A percentile compares a stretch with the other conserved stretches of the same genome.
Evolutionary conservation across 2,797 vertebrate genomes (phyloP).

Genomic region (Hippoglossus hippoglossus): DNA sequence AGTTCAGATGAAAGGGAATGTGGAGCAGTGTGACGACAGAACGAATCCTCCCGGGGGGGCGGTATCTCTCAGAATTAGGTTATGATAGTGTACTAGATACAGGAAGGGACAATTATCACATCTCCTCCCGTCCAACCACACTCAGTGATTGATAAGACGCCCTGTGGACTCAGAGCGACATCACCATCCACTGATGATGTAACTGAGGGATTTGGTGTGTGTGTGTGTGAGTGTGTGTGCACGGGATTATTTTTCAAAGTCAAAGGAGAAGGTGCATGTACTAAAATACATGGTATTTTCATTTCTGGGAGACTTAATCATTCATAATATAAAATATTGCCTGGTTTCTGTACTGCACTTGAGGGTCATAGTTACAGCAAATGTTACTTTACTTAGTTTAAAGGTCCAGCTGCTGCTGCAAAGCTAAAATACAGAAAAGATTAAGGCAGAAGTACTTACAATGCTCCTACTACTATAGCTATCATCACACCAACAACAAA

Average conservation of each 20-base stretch:
- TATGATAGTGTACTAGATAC: slow-evolving; percentile 73
- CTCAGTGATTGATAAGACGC: slow-evolving; percentile 63
- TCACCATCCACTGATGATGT: slow-evolving; percentile 23
- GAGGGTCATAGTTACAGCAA: too few relatives aligned
- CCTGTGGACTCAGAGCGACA: slow-evolving; percentile 35
- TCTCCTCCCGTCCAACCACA: slow-evolving; percentile 52
- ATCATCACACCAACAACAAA: too few relatives aligned
- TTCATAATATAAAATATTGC: too few relatives aligned
- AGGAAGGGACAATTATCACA: slow-evolving; percentile 70
- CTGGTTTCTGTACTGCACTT: neutral
- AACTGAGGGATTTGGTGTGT: neutral
- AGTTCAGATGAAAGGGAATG: slow-evolving; percentile 64
- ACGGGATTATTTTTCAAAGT: too few relatives aligned
- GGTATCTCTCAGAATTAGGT: slow-evolving; percentile 79
- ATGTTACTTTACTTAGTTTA: too few relatives aligned
- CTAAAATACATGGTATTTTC: too few relatives aligned
- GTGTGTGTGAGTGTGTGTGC: neutral
- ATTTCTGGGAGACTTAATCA: too few relatives aligned
- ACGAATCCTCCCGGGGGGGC: slow-evolving; percentile 73
- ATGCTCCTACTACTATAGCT: too few relatives aligned
- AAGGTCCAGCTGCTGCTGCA: too few relatives aligned
- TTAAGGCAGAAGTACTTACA: too few relatives aligned
- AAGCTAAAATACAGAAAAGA: too few relatives aligned
- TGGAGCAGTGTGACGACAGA: slow-evolving; percentile 66
- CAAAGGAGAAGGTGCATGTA: too few relatives aligned